These are phyloP conservation scores for Sandelia bainsii DNA, from an alignment of 2,797 vertebrate species.

Conservation along the genomic window DNA sequence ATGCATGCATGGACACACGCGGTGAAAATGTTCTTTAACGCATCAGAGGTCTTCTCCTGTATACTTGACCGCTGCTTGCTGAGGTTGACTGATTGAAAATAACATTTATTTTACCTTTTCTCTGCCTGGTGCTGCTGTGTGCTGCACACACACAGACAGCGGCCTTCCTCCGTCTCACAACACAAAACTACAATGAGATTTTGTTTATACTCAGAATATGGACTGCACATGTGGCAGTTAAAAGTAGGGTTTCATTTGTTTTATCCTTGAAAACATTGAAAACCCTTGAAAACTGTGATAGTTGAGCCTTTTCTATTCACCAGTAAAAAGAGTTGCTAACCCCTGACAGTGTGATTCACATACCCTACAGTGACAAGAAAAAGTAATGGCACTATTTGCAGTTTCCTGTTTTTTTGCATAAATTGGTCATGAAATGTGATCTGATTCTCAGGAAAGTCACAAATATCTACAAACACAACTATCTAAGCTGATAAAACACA, in stretches of 20 bases:
- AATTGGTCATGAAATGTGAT: too few relatives aligned
- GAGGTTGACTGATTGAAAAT: constrained; percentile 57
- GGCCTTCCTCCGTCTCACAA: constrained; percentile 10
- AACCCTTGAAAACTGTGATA: constrained; percentile 4
- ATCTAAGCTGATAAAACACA: too few relatives aligned
- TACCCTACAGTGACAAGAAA: too few relatives aligned
- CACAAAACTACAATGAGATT: neutral
- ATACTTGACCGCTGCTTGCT: constrained; percentile 40
- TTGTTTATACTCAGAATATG: neutral
- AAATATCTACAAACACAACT: too few relatives aligned
- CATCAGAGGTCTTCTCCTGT: constrained; percentile 38
- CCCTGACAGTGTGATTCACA: too few relatives aligned
- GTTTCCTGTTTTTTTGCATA: too few relatives aligned
- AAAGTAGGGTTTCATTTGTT: neutral
- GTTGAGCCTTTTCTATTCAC: neutral
- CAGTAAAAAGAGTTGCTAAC: neutral
- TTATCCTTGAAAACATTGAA: too few relatives aligned
- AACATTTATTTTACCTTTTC: constrained; percentile 46
- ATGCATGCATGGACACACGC: constrained; percentile 13
- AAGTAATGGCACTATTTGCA: too few relatives aligned
- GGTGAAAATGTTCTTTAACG: constrained; percentile 43
- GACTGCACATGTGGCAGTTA: neutral
- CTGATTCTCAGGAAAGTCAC: too few relatives aligned
- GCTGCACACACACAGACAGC: constrained; percentile 10
- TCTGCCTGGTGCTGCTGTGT: constrained; percentile 14